These are phyloP conservation scores for Drosophila burlai DNA, from an alignment of 1,140 invertebrate genomes.

Conservation along the genomic window DNA sequence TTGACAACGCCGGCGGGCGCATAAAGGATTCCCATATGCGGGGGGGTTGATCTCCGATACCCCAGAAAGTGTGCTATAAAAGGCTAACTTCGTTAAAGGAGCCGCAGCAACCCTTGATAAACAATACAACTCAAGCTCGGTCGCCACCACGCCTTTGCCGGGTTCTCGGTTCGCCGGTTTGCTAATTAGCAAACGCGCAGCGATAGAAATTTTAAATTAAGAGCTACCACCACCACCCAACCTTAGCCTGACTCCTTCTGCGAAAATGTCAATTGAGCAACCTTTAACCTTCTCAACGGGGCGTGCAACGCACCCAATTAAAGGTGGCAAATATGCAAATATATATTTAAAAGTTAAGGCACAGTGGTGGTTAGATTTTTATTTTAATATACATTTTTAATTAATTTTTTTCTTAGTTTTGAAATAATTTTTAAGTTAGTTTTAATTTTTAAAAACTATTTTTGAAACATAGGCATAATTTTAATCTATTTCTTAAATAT, in stretches of 20 bases:
- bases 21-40: slow-evolving; percentile 39
- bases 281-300: slow-evolving; percentile 17
- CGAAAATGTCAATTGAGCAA: slow-evolving; percentile 35
- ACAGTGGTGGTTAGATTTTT: neutral
- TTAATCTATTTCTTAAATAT: no score
- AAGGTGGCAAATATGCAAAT: slow-evolving; percentile 10
- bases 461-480: no score
- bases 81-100: slow-evolving; percentile 44
- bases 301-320: slow-evolving; percentile 14
- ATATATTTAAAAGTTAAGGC: neutral
- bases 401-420: neutral
- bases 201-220: slow-evolving; percentile 50
- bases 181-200: slow-evolving; percentile 37
- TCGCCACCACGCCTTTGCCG: slow-evolving; percentile 1
- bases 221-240: slow-evolving; percentile 11
- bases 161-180: slow-evolving; percentile 28
- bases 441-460: neutral
- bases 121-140: slow-evolving; percentile 32
- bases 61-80: slow-evolving; percentile 40
- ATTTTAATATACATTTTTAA: no score
- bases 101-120: slow-evolving; percentile 20
- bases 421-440: neutral
- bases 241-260: neutral
- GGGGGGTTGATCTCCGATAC: slow-evolving; percentile 35
- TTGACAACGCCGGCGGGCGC: slow-evolving; percentile 55